Conservation (phyloP, 2,113 vertebrate species). For the Salvelinus fontinalis region DNA sequence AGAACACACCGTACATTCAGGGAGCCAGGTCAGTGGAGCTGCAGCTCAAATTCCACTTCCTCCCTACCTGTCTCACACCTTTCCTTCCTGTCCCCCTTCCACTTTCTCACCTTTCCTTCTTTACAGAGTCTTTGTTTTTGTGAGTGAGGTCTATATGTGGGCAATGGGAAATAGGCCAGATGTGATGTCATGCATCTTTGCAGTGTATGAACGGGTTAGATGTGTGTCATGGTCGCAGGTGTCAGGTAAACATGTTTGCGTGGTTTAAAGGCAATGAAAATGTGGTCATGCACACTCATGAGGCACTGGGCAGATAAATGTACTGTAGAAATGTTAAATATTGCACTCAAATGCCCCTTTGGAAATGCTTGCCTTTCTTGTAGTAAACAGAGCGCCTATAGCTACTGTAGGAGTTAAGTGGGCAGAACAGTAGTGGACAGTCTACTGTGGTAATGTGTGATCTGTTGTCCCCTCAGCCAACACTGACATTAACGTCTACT, state of each 20-base stretch:
- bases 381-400: too few relatives aligned
- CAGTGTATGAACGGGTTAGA: neutral
- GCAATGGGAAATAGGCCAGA: neutral
- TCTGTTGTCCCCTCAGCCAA: conserved; percentile 52
- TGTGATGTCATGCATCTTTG: neutral
- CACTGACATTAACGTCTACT: conserved; percentile 64
- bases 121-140: neutral
- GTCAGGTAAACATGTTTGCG: too few relatives aligned
- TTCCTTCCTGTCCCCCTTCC: neutral
- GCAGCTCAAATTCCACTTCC: neutral
- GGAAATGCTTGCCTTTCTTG: too few relatives aligned
- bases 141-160: neutral
- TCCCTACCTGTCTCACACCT: neutral
- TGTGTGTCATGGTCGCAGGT: neutral
- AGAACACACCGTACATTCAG: conserved; percentile 41
- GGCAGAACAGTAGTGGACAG: too few relatives aligned
- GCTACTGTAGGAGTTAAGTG: too few relatives aligned
- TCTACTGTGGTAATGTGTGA: too few relatives aligned
- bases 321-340: too few relatives aligned
- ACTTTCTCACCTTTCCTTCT: conserved; percentile 15
- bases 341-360: too few relatives aligned
- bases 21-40: conserved; percentile 60
- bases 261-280: too few relatives aligned
- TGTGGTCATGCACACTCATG: too few relatives aligned
- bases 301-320: too few relatives aligned